Base-by-base conservation (phyloP, 35 echinoderm and acorn worm genomes). In the Diadema setosum region DNA sequence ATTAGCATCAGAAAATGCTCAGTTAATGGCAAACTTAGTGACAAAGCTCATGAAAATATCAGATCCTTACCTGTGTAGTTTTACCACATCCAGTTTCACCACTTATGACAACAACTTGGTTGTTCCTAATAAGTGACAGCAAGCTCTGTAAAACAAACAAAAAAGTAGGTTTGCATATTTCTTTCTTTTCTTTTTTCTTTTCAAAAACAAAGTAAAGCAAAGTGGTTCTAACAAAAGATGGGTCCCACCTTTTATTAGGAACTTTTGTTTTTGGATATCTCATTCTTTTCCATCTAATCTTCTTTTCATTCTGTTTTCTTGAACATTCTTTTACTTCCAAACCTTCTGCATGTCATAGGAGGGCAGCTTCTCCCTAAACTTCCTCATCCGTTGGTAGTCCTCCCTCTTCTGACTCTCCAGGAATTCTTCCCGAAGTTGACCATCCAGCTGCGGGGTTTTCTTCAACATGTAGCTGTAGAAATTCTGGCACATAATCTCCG, bases 61-160 rank as follows among this genome's bases (percentile, higher is more conserved):
- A n/a, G n/a, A n/a, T n/a, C n/a, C 65, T 0, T 40, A 93, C 91
- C 83, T 97, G 96, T 2, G 96, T 98, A 42, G 96, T 98, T 73
- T 98, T 98, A 20, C 96, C 96, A 82, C 96, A 98, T 30, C 96
- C 96, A 2, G 96, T 98, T 81, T 98, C 96, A 59, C 96, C 96
- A 76, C 92, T 94, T 26, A 98, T 91, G 0, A 98, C 96, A 1
- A 89, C 86, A 3, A 98, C 96, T 60, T 98, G 96, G 58, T 94
- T 94, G 15, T 65, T 25, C 36, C 87, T 81, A 6, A 98, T 94
- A 4, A 94, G 63, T 23, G 91, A 89, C 29, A 90, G 80, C 46
- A 98, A 57, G 45, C 94, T 67, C 96, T 98, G 56, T 64, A 43
- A 84, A 60, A 82, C 29, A 0, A 87, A 40, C 15, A 52, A 8